phyloP scores from a whole-genome alignment of 2,888 invertebrate genomes.

The Metallyticus violacea region DNA sequence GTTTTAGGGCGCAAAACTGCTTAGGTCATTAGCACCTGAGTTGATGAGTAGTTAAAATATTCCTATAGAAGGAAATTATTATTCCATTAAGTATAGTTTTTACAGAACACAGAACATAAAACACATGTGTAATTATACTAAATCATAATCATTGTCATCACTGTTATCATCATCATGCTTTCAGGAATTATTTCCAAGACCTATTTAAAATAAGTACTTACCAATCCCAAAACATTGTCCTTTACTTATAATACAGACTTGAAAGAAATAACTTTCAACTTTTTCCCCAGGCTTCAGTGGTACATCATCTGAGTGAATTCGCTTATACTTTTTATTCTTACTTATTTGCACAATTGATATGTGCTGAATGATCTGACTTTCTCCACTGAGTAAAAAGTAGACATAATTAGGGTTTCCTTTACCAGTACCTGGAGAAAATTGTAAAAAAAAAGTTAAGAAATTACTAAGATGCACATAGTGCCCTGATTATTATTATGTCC shows the following conservation, averaged over 20 bases:
- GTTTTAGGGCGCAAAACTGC: too few relatives aligned
- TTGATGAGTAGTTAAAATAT: too few relatives aligned
- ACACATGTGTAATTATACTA: too few relatives aligned
- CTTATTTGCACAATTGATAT: constrained; percentile 38
- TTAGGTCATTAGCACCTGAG: too few relatives aligned
- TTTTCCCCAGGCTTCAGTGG: not conserved
- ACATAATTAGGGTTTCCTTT: constrained; percentile 40
- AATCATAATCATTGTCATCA: too few relatives aligned
- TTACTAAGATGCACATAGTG: not conserved
- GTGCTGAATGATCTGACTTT: constrained; percentile 59
- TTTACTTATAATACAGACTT: constrained; percentile 58
- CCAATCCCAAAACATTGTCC: constrained; percentile 67
- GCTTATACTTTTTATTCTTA: not conserved
- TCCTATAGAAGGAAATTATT: too few relatives aligned
- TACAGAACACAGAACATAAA: too few relatives aligned
- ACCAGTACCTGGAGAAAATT: not conserved
- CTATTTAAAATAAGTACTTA: constrained; percentile 33
- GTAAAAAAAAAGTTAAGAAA: not conserved
- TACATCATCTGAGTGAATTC: not conserved
- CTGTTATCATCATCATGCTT: too few relatives aligned
- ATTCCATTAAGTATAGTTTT: too few relatives aligned
- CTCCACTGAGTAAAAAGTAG: constrained; percentile 59
- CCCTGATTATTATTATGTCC: too few relatives aligned
- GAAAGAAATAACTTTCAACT: constrained; percentile 45
- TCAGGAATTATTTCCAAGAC: too few relatives aligned